Evolutionary conservation across 1,140 invertebrate species (phyloP).

Genomic region (Triops longicaudatus): DNA sequence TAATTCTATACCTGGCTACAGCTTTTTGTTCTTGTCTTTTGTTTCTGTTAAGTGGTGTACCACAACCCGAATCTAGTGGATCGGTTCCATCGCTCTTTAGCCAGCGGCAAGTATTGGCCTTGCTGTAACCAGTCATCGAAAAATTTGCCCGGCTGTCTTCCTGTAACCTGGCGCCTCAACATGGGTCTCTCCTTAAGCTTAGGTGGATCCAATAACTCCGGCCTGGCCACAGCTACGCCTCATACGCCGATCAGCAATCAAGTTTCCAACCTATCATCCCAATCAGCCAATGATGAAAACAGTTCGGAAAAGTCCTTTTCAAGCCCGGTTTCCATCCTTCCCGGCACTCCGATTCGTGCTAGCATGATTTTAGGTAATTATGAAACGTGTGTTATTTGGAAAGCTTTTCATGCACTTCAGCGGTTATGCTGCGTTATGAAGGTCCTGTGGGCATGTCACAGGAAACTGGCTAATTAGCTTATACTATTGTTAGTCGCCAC

Average conservation of each 20-base stretch:
- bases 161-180: constrained; percentile 10
- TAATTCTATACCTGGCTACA: neutral
- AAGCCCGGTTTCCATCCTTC: neutral
- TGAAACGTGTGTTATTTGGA: too few species aligned
- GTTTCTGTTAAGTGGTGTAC: neutral
- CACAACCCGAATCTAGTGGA: neutral
- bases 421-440: too few species aligned
- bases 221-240: neutral
- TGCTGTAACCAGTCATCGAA: constrained; percentile 1
- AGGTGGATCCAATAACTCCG: neutral
- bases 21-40: neutral
- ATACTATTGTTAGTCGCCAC: neutral
- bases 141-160: neutral
- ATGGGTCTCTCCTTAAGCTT: neutral
- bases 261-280: neutral
- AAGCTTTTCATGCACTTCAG: too few species aligned
- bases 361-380: constrained; percentile 6
- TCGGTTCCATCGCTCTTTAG: constrained; percentile 4
- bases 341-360: neutral
- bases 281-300: constrained; percentile 1
- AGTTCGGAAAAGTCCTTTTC: neutral
- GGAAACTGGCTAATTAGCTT: neutral
- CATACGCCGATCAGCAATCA: neutral
- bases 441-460: too few species aligned
- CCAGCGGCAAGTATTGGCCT: constrained; percentile 5